Conservation (phyloP, 2,797 vertebrate genomes). For the Okamejei kenojei region DNA sequence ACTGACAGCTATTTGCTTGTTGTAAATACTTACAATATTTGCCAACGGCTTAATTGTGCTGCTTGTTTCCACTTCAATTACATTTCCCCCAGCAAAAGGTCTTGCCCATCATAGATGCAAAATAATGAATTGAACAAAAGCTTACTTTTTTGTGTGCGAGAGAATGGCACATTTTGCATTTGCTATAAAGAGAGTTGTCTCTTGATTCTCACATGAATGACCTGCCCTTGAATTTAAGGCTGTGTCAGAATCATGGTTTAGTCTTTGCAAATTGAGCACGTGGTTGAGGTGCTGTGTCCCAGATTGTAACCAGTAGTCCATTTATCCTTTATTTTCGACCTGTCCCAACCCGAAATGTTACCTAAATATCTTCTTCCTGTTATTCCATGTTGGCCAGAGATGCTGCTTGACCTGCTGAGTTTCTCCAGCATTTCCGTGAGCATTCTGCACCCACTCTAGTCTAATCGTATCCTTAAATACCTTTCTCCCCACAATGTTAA, state of each 20-base stretch:
- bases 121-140: neutral
- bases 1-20: no score
- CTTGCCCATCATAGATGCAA: no score
- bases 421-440: no score
- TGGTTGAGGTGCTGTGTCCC: neutral
- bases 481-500: neutral
- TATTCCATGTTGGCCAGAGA: no score
- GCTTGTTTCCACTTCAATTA: neutral
- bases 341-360: no score
- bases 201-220: neutral
- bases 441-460: no score
- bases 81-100: no score
- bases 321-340: neutral
- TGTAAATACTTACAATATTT: no score
- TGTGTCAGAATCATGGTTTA: neutral
- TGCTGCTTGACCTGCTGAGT: no score
- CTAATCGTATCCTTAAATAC: no score
- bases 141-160: neutral
- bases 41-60: no score
- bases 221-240: neutral
- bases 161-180: neutral
- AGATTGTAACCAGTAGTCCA: neutral
- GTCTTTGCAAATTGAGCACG: neutral
- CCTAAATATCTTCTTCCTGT: no score
- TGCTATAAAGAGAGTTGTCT: neutral